Evolutionary conservation across 2,797 vertebrate species (phyloP).

Genomic region (Coregonus suidteri): DNA sequence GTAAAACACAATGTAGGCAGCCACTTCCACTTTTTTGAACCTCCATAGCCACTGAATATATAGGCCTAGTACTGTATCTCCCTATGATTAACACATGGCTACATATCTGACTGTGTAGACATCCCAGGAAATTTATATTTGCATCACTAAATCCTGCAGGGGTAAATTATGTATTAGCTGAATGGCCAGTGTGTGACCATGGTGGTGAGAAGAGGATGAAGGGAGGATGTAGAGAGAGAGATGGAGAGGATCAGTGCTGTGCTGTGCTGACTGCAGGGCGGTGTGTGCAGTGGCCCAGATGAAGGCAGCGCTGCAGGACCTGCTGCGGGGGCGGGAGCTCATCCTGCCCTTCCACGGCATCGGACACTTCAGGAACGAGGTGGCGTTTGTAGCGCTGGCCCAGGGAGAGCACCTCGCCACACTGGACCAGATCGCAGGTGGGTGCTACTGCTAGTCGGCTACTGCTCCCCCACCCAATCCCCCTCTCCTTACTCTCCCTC

Average conservation of each 20-base stretch:
- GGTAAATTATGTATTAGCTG: not conserved
- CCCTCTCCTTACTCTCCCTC: not conserved
- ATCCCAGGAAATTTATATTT: not conserved
- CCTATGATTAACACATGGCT: not conserved
- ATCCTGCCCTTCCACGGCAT: conserved; percentile 86
- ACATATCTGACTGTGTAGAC: not conserved
- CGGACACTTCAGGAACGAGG: conserved; percentile 87
- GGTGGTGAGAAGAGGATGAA: not conserved
- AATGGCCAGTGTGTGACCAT: not conserved
- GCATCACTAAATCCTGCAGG: not conserved
- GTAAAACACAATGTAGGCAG: not conserved
- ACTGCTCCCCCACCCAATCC: not conserved
- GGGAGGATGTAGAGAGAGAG: not conserved
- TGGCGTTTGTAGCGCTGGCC: conserved; percentile 86
- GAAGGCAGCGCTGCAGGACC: conserved; percentile 76
- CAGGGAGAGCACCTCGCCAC: conserved; percentile 75
- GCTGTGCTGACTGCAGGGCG: not conserved
- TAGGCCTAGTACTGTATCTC: not conserved
- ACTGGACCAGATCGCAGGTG: conserved; percentile 88
- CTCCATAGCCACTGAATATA: not conserved
- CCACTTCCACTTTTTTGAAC: not conserved
- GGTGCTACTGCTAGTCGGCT: conserved; percentile 23
- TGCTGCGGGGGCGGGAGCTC: conserved; percentile 81
- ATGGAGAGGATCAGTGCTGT: not conserved
- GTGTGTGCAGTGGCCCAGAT: conserved; percentile 77